phyloP scores from a whole-genome alignment of 1,140 invertebrate species.

The Zaprionus vittiger region DNA sequence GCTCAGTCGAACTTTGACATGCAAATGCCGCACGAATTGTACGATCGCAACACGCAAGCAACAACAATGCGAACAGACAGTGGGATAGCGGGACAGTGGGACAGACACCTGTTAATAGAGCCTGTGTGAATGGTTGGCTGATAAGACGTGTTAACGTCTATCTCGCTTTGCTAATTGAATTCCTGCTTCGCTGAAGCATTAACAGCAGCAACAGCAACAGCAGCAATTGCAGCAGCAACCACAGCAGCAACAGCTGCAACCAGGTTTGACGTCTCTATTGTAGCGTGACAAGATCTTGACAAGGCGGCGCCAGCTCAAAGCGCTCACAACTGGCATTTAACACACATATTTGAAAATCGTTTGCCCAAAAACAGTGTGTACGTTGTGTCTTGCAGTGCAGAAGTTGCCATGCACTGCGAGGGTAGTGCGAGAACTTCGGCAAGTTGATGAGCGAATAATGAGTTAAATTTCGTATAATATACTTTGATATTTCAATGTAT shows the following conservation, averaged over 20 bases:
- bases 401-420: neutral
- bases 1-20: conserved; percentile 66
- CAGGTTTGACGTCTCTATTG: conserved; percentile 66
- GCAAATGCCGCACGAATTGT: conserved; percentile 32
- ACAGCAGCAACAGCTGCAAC: conserved; percentile 23
- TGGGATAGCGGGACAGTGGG: neutral
- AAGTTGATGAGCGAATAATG: neutral
- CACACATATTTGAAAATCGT: conserved; percentile 24
- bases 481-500: no score
- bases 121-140: conserved; percentile 4
- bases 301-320: conserved; percentile 43
- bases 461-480: neutral
- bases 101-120: conserved; percentile 25
- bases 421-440: neutral
- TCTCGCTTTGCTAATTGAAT: conserved; percentile 43
- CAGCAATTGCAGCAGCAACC: neutral
- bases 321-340: conserved; percentile 32
- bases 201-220: conserved; percentile 6
- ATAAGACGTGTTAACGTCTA: conserved; percentile 47
- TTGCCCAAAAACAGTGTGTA: conserved; percentile 13
- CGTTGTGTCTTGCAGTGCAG: neutral
- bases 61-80: neutral
- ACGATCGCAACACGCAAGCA: conserved; percentile 26
- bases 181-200: conserved; percentile 19
- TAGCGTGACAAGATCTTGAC: conserved; percentile 64